A percentile compares a stretch with the other conserved stretches of the same genome.
phyloP scores from a whole-genome alignment of 2,888 invertebrate genomes.

The Drosophila ezoana region DNA sequence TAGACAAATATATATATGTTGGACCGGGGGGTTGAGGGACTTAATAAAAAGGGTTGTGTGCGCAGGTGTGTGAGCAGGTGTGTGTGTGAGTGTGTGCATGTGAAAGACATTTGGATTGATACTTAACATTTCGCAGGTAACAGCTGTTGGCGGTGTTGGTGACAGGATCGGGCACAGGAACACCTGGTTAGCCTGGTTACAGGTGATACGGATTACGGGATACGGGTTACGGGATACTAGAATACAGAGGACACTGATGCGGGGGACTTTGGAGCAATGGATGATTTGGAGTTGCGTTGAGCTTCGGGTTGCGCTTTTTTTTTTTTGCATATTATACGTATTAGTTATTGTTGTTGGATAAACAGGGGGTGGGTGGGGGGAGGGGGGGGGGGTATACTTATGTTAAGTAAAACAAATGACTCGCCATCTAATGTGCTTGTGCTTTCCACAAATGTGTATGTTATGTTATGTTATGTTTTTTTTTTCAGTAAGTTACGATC shows the following conservation, averaged over 20 bases:
- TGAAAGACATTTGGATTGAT: constrained; percentile 32
- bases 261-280: not conserved
- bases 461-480: too few relatives aligned
- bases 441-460: not conserved
- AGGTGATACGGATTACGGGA: not conserved
- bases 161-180: constrained; percentile 43
- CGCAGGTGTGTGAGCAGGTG: not conserved
- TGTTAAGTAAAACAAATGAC: constrained; percentile 34
- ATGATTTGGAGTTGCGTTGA: constrained; percentile 8
- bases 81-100: constrained; percentile 2
- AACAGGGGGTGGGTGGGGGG: constrained; percentile 5
- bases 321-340: constrained; percentile 50
- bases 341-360: constrained; percentile 50
- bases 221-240: constrained; percentile 2
- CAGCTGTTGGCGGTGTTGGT: constrained; percentile 23
- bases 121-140: constrained; percentile 51
- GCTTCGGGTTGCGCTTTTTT: not conserved
- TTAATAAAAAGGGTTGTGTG: constrained; percentile 17
- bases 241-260: not conserved
- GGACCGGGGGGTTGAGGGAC: not conserved
- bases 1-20: constrained; percentile 21
- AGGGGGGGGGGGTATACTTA: not conserved
- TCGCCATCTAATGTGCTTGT: not conserved
- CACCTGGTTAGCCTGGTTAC: constrained; percentile 18
- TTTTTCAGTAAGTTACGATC: too few relatives aligned